Evolutionary conservation across 2,888 invertebrate species (phyloP).

Genomic region (Meandrusa payeni): DNA sequence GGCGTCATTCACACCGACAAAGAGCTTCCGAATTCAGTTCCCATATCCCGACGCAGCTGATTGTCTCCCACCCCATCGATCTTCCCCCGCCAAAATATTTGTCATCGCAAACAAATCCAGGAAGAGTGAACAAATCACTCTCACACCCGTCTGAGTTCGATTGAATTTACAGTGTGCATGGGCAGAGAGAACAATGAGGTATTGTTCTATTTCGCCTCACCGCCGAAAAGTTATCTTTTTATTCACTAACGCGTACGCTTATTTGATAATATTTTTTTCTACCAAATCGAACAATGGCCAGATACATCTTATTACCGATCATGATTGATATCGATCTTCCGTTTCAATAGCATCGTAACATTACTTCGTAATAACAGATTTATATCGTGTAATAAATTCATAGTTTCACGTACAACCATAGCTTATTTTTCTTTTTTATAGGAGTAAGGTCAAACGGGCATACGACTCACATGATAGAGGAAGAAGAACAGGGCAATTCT

Average conservation of each 20-base stretch:
- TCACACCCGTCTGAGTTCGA: constrained; percentile 30
- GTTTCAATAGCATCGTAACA: constrained; percentile 30
- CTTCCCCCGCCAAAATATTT: constrained; percentile 47
- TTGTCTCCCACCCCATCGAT: constrained; percentile 39
- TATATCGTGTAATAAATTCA: constrained; percentile 17
- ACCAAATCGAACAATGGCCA: constrained; percentile 41
- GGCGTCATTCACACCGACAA: constrained; percentile 30
- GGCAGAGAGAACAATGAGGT: constrained; percentile 61
- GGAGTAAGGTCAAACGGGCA: too few species aligned
- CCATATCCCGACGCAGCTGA: constrained; percentile 17
- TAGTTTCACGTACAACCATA: too few species aligned
- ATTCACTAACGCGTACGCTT: constrained; percentile 40
- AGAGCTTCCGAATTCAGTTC: constrained; percentile 30
- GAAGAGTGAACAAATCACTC: constrained; percentile 35
- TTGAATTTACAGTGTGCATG: constrained; percentile 58
- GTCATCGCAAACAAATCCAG: constrained; percentile 49
- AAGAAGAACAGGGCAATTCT: too few species aligned
- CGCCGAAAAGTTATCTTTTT: constrained; percentile 43
- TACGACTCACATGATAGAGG: too few species aligned
- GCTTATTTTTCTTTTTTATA: too few species aligned
- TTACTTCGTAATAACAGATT: constrained; percentile 18
- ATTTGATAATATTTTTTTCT: constrained; percentile 47
- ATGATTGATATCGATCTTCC: constrained; percentile 44
- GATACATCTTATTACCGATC: constrained; percentile 37
- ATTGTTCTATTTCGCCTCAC: constrained; percentile 53